Evolutionary conservation across 2,888 invertebrate species (phyloP).

Genomic region (Dryococelus australis): DNA sequence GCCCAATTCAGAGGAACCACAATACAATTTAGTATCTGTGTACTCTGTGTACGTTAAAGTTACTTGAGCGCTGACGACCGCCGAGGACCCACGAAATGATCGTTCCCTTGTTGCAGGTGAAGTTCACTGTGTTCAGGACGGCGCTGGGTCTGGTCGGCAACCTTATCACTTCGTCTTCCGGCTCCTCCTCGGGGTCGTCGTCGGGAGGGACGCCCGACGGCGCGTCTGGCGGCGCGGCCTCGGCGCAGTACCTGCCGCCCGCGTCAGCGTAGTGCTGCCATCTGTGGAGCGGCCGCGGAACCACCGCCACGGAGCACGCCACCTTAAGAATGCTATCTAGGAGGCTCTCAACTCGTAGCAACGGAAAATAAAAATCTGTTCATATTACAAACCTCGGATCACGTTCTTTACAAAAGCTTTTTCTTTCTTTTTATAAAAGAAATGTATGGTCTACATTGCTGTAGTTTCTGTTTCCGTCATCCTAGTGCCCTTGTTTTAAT

Average conservation of each 20-base stretch:
- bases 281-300: background rate
- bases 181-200: slow-evolving; percentile 12
- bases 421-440: no score
- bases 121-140: slow-evolving; percentile 54
- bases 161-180: slow-evolving; percentile 29
- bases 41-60: no score
- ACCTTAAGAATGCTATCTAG: background rate
- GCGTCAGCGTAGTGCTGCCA: slow-evolving; percentile 11
- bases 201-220: background rate
- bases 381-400: no score
- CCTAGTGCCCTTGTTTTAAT: no score
- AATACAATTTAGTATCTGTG: no score
- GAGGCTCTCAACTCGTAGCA: background rate
- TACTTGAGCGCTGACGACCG: no score
- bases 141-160: slow-evolving; percentile 51
- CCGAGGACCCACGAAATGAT: no score
- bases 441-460: no score
- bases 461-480: no score
- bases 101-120: slow-evolving; percentile 49
- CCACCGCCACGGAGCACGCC: background rate
- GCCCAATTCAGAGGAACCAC: no score
- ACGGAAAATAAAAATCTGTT: no score
- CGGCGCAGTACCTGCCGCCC: slow-evolving; percentile 21
- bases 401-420: no score
- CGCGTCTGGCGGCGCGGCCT: background rate